A percentile compares a stretch with the other conserved stretches of the same genome.
Conservation (phyloP, 2,888 invertebrate species). For the Epinotia demarniana region DNA sequence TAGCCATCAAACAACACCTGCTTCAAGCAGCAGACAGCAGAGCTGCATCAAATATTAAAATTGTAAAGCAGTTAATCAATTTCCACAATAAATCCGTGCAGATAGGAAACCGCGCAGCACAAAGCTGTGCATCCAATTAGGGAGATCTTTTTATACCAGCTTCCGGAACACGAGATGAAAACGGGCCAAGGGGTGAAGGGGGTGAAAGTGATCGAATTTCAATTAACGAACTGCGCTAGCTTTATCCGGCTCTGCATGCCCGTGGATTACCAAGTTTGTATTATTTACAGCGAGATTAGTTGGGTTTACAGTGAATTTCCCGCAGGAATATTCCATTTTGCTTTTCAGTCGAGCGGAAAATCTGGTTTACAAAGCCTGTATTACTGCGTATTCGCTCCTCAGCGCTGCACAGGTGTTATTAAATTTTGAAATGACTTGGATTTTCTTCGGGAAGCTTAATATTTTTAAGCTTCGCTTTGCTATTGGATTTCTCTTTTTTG, state of each 20-base stretch:
- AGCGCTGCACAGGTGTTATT: background rate
- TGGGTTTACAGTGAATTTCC: conserved; percentile 3
- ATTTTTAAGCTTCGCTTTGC: background rate
- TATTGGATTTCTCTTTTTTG: background rate
- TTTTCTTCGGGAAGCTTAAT: background rate
- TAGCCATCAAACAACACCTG: no score
- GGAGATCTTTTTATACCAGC: conserved; percentile 10
- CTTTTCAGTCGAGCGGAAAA: conserved; percentile 1
- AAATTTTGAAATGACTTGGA: background rate
- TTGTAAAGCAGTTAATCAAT: background rate
- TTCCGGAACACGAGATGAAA: conserved; percentile 25
- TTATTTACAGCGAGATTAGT: conserved; percentile 12
- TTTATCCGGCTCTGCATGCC: conserved; percentile 22
- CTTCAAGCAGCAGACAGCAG: background rate
- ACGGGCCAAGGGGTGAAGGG: background rate
- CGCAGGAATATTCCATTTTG: background rate
- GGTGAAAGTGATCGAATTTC: conserved; percentile 34
- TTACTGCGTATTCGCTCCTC: background rate
- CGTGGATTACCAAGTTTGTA: conserved; percentile 15
- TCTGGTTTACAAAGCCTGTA: background rate
- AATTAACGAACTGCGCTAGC: conserved; percentile 29
- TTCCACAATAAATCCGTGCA: background rate
- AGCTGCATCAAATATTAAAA: background rate
- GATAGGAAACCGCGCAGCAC: background rate
- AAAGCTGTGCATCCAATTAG: conserved; percentile 22